Base-by-base conservation (phyloP, 2,113 vertebrate genomes). In the Rhinopithecus roxellana region DNA sequence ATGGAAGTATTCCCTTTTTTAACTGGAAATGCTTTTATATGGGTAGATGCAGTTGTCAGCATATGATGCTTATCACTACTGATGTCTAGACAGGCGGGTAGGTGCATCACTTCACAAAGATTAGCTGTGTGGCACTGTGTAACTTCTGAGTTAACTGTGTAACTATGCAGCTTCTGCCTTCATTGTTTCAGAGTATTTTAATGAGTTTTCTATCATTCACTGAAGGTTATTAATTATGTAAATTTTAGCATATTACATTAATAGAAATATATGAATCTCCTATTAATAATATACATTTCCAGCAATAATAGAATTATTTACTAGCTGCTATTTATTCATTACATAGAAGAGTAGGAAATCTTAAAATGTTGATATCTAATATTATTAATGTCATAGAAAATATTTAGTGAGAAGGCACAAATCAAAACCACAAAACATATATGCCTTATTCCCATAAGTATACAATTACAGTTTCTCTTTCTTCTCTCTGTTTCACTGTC, bases 1-100 rank as follows among this genome's bases (percentile, higher is more conserved):
- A 32, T 14, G 43, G 30, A 0, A 52, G 0, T n/a, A 27, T 43
- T 85, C 14, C 0, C 3, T 59, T 45, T 57, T n/a, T 30, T n/a
- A 4, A 8, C 1, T 89, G 61, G 20, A 80, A 74, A 45, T 74
- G 17, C 17, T 80, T 93, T 93, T 48, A 25, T 70, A 57, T 1
- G n/a, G 7, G 35, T 70, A 12, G 30, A 48, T 52, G 17, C 11
- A 70, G 14, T 50, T 61, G 70, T 64, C 18, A 77, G 8, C 4
- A 32, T 61, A 27, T n/a, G 4, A 55, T 48, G 2, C 7, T n/a
- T 52, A 2, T 38, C 8, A 55, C 7, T 35, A 14, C 2, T 89
- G 9, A 18, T n/a, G 50, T 30, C 23, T 57, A 35, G 59, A 57
- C 7, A 2, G 35, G 9, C 80, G 59, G 70, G 74, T 5, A 32